phyloP scores from a whole-genome alignment of 2,113 vertebrate genomes.

The Notothenia rossii region DNA sequence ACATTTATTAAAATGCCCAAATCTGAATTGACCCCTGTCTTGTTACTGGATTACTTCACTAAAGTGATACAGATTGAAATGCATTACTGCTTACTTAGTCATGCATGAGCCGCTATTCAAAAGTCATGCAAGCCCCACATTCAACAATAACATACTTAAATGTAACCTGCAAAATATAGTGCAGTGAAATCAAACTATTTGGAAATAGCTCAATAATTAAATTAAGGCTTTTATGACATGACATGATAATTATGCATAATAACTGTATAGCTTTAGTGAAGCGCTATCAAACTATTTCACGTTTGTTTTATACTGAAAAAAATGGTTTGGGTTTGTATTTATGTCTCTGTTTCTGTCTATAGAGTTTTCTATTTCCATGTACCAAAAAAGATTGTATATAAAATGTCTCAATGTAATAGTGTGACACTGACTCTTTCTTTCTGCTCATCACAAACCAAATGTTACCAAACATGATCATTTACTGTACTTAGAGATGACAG shows the following conservation, averaged over 20 bases:
- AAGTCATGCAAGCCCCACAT: neutral
- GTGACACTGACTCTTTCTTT: constrained; percentile 38
- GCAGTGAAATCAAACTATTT: constrained; percentile 4
- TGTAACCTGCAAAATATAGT: neutral
- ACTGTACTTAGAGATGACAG: neutral
- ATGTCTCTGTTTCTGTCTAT: constrained; percentile 81
- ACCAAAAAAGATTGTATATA: constrained; percentile 86
- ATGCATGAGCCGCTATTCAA: neutral
- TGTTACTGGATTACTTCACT: constrained; percentile 59
- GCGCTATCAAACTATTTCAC: constrained; percentile 54
- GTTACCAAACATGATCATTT: neutral
- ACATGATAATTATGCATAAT: constrained; percentile 34
- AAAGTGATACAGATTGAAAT: constrained; percentile 55
- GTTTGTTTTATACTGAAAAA: constrained; percentile 79
- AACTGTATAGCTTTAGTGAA: constrained; percentile 61
- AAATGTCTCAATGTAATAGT: constrained; percentile 73
- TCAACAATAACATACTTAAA: constrained; percentile 14
- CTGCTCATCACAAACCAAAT: neutral
- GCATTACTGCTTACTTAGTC: constrained; percentile 22
- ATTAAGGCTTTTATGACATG: constrained; percentile 9
- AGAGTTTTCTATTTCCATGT: constrained; percentile 83
- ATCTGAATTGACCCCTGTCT: constrained; percentile 66
- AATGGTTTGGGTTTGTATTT: constrained; percentile 81
- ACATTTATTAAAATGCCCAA: constrained; percentile 10
- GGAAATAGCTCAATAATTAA: constrained; percentile 19